Percentiles rank a stretch among this genome's conserved stretches.
phyloP scores from a whole-genome alignment of 2,797 vertebrate genomes.

The Argya squamiceps region DNA sequence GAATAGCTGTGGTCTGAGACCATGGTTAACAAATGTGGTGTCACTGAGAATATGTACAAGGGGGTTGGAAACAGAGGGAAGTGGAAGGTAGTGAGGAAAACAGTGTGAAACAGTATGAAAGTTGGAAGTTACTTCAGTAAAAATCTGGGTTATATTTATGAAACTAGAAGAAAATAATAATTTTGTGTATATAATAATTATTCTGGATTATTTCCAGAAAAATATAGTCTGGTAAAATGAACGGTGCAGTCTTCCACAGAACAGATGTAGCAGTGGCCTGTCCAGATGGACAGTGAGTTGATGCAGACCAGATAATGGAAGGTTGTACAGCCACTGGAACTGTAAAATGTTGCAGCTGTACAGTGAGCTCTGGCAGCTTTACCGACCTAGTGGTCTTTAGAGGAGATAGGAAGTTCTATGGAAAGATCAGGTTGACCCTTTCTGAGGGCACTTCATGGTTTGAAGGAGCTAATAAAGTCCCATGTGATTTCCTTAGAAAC shows the following conservation, averaged over 20 bases:
- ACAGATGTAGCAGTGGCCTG: not conserved
- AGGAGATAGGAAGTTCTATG: not conserved
- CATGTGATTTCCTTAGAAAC: not conserved
- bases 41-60: not conserved
- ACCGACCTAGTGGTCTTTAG: not conserved
- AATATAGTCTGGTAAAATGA: not conserved
- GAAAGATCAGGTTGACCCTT: not conserved
- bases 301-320: not conserved
- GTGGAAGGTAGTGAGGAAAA: not conserved
- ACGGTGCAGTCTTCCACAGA: not conserved
- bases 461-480: not conserved
- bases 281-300: not conserved
- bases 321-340: not conserved
- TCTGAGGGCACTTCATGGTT: not conserved
- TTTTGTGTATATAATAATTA: not conserved
- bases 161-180: not conserved
- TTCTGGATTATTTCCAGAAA: not conserved
- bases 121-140: not conserved
- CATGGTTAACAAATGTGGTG: fast-evolving
- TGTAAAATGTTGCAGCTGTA: not conserved
- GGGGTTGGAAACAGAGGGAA: not conserved
- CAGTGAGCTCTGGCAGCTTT: not conserved
- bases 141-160: not conserved
- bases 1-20: not conserved
- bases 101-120: not conserved